Evolutionary conservation across 2,113 vertebrate genomes (phyloP), one percentile per base, ranked within the genome.

Genomic region (Datnioides undecimradiatus): DNA sequence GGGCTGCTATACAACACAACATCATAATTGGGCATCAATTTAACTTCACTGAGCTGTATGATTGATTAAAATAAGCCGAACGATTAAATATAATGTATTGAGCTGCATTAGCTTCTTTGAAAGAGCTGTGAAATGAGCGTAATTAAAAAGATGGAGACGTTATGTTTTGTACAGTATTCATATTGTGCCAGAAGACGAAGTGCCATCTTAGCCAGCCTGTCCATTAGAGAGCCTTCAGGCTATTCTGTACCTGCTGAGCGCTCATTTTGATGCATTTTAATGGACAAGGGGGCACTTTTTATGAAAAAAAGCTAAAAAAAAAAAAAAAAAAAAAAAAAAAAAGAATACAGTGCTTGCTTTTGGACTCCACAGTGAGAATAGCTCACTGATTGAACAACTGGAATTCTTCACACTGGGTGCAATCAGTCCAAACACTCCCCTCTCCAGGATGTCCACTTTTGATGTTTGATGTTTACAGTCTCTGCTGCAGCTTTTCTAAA

Each of bases 11-110:
- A 33, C 34, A 13, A 73, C 17, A 52, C 48, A 63, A 67, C 57
- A 69, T 66, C 1, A 69, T 71, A 67, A 67, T 27, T 48, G 57
- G 34, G 17, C 38, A 68, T 66, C 73, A 63, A 58, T 78, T 67
- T 59, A 14, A 76, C 51, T 36, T 59, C 67, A 41, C n/a, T 70
- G 46, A 60, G 63, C 46, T 70, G 49, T 4, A 48, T 38, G 27
- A 65, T 58, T 58, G 40, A 70, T 82, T 71, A 0, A 19, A 82
- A 60, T 54, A 29, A 64, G 27, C 19, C n/a, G 36, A 1, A 10
- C 58, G 46, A 40, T 65, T 79, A 33, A 59, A 82, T n/a, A n/a
- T 52, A 23, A 72, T 57, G 13, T 21, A 27, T 74, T 33, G 14
- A 62, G 27, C 57, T 77, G 49, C 36, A 59, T 77, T 38, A 46